phyloP scores from a whole-genome alignment of 2,113 vertebrate genomes.

The Trochalopteron elliotii region DNA sequence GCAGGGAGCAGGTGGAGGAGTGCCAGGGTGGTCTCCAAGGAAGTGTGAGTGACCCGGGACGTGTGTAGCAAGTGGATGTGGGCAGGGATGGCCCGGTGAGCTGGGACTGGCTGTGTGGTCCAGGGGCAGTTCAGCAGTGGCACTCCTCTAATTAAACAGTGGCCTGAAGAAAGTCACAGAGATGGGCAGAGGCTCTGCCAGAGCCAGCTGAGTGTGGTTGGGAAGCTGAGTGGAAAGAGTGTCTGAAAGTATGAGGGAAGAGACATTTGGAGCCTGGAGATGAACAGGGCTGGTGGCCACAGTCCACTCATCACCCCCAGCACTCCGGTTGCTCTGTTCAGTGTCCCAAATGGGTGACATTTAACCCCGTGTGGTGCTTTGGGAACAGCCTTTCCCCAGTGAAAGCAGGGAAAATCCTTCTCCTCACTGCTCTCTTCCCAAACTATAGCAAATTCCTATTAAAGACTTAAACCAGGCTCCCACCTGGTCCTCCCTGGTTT shows the following conservation, averaged over 20 bases:
- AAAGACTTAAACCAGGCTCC: neutral
- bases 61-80: neutral
- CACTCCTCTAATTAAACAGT: neutral
- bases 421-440: neutral
- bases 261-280: neutral
- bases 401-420: neutral
- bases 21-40: neutral
- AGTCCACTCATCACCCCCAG: neutral
- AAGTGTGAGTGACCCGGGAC: neutral
- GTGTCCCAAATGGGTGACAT: neutral
- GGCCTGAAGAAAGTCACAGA: neutral
- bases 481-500: neutral
- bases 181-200: neutral
- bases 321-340: neutral
- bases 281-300: neutral
- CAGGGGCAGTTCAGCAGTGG: neutral
- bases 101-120: neutral
- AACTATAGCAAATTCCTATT: rapidly evolving
- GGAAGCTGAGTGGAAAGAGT: neutral
- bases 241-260: neutral
- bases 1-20: neutral
- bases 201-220: neutral
- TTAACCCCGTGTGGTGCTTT: neutral
- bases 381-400: neutral
- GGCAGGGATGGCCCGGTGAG: neutral